Conservation (phyloP, 2,113 vertebrate genomes). For the Calcarius ornatus region DNA sequence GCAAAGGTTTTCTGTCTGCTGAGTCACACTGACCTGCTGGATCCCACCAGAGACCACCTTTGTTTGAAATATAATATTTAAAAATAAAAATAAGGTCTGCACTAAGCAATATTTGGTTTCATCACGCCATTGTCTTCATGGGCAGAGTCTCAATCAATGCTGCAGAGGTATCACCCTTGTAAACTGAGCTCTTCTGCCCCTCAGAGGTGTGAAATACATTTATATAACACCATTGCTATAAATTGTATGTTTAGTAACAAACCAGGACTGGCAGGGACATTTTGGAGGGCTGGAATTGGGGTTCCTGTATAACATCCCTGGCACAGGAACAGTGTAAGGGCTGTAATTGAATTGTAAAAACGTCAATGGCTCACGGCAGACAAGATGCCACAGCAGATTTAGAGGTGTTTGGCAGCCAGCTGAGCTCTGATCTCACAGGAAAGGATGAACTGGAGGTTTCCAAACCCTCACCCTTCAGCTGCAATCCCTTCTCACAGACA, state of each 20-base stretch:
- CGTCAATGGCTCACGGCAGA: not conserved
- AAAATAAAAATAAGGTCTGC: not conserved
- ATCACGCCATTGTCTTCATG: accelerated
- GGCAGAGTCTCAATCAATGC: not conserved
- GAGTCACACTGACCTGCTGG: not conserved
- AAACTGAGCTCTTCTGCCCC: not conserved
- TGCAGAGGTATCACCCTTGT: not conserved
- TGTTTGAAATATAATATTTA: not conserved
- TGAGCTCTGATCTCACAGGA: not conserved
- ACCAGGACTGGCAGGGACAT: not conserved
- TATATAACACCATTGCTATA: not conserved
- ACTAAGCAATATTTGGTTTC: not conserved
- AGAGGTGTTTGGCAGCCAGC: not conserved
- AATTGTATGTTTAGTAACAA: not conserved
- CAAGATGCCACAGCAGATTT: not conserved
- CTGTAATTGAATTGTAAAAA: accelerated
- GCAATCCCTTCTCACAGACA: not conserved
- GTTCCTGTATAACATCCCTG: not conserved
- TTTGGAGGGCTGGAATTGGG: not conserved
- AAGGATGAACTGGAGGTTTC: not conserved
- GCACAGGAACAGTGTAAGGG: not conserved
- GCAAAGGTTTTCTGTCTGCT: not conserved
- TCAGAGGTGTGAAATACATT: not conserved
- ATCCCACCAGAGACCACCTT: not conserved
- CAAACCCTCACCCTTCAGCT: not conserved